Conservation (phyloP, 2,113 vertebrate species). For the Apteryx mantelli region DNA sequence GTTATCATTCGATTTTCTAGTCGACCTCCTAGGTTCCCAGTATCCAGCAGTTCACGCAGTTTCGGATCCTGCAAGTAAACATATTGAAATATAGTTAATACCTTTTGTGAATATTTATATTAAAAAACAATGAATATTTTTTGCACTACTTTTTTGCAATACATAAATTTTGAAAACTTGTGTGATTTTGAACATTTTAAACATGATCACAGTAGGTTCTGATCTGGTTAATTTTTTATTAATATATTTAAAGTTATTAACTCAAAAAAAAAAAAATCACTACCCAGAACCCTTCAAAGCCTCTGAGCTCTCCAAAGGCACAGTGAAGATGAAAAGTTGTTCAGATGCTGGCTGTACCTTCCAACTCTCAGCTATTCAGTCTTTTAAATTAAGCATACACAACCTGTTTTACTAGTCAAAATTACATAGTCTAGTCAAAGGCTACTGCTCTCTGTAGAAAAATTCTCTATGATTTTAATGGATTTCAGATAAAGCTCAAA, state of each 20-base stretch:
- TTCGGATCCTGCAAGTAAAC: conserved; percentile 86
- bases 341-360: neutral
- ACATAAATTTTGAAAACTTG: neutral
- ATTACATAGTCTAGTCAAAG: neutral
- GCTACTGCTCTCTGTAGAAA: neutral
- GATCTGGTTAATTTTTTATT: neutral
- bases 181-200: neutral
- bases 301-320: neutral
- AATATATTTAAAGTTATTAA: neutral
- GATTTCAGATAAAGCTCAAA: neutral
- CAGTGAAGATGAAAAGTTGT: neutral
- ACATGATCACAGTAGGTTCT: neutral
- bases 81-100: neutral
- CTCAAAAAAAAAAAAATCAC: neutral
- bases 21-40: conserved; percentile 85
- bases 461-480: neutral
- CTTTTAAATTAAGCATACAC: neutral
- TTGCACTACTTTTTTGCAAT: neutral
- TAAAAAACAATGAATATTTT: neutral
- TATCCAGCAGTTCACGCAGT: conserved; percentile 90
- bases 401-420: neutral
- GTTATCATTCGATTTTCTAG: conserved; percentile 94
- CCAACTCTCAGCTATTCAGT: neutral
- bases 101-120: neutral
- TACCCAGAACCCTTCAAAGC: neutral